Conservation (phyloP, 2,888 invertebrate genomes). For the Drosophila demipolita region DNA sequence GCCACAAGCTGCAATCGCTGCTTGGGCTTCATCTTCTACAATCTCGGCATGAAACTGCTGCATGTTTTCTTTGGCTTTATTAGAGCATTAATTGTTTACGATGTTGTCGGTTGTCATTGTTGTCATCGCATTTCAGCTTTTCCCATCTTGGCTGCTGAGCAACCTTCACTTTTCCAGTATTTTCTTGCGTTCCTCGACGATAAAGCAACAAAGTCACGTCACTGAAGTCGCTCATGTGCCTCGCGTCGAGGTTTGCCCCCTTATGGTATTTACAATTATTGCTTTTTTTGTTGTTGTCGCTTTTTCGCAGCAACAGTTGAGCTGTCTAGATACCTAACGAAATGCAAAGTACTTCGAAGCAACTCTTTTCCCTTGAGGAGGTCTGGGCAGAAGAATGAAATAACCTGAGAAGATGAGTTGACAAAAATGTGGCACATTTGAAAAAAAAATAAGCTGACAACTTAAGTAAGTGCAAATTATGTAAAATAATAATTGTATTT, state of each 20-base stretch:
- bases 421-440: constrained; percentile 10
- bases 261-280: constrained; percentile 18
- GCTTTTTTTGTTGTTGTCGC: constrained; percentile 9
- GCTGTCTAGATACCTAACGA: constrained; percentile 21
- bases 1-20: constrained; percentile 23
- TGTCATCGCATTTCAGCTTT: constrained; percentile 54
- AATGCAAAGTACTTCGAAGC: constrained; percentile 40
- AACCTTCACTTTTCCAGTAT: constrained; percentile 82
- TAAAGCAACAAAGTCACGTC: constrained; percentile 70
- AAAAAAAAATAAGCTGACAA: background rate
- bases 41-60: constrained; percentile 16
- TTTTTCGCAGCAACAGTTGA: constrained; percentile 22
- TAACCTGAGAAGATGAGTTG: constrained; percentile 41
- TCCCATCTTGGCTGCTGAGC: constrained; percentile 56
- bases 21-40: constrained; percentile 32
- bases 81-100: constrained; percentile 83
- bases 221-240: constrained; percentile 60
- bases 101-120: constrained; percentile 53
- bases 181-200: constrained; percentile 44
- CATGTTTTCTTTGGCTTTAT: constrained; percentile 79
- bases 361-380: constrained; percentile 7
- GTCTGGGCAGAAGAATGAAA: constrained; percentile 21
- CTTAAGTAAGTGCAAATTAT: background rate
- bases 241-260: background rate
- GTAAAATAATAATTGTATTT: background rate